Conservation (phyloP, 2,797 vertebrate species). For the Molossus molossus region DNA sequence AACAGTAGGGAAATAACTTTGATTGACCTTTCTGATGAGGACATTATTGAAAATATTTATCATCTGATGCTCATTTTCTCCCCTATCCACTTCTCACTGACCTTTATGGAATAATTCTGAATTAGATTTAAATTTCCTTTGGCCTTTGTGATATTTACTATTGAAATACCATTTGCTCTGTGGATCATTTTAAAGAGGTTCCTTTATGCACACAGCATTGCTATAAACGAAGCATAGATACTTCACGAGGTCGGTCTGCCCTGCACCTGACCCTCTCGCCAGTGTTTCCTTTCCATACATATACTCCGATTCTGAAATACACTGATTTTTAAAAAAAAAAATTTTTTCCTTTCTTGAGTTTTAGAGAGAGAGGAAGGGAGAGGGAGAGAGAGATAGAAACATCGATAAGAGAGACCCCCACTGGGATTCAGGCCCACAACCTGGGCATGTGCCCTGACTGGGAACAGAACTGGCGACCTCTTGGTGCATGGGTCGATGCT, state of each 20-base stretch:
- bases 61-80: slow-evolving; percentile 42
- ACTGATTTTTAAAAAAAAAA: not conserved
- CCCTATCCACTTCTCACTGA: slow-evolving; percentile 72
- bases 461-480: no score
- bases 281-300: not conserved
- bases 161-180: slow-evolving; percentile 81
- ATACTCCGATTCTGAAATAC: not conserved
- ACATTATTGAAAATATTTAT: slow-evolving; percentile 77
- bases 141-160: slow-evolving; percentile 81
- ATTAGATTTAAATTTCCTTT: slow-evolving; percentile 81
- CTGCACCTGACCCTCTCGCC: not conserved
- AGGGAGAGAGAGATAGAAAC: no score
- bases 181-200: slow-evolving; percentile 72
- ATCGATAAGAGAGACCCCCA: no score
- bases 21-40: slow-evolving; percentile 81
- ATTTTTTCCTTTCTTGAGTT: no score
- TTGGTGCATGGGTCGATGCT: no score
- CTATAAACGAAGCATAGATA: slow-evolving; percentile 47
- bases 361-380: no score
- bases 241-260: slow-evolving; percentile 46
- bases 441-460: no score
- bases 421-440: no score
- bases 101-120: slow-evolving; percentile 83
- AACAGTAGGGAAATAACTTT: slow-evolving; percentile 72
- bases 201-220: slow-evolving; percentile 63